Conservation (phyloP, 1,140 invertebrate species). For the Drosophila subobscura region DNA sequence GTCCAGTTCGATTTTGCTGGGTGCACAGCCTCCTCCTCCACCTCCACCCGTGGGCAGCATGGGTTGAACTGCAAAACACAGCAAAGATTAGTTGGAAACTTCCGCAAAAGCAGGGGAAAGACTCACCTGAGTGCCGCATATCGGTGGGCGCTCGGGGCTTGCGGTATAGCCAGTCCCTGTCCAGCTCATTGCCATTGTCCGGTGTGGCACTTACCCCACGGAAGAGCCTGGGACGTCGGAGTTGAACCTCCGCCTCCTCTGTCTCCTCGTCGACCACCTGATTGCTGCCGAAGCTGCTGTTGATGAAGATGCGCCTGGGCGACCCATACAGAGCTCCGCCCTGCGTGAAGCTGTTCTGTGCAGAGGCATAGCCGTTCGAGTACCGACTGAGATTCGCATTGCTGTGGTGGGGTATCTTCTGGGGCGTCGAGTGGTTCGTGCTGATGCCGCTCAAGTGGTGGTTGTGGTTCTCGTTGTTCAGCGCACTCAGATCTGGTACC, state of each 20-base stretch:
- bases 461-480: conserved; percentile 82
- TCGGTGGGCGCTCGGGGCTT: conserved; percentile 81
- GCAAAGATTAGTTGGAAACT: no score
- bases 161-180: conserved; percentile 80
- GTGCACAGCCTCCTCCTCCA: no score
- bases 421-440: conserved; percentile 81
- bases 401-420: conserved; percentile 78
- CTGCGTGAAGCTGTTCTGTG: conserved; percentile 76
- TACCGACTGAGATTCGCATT: conserved; percentile 78
- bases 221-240: conserved; percentile 70
- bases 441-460: conserved; percentile 76
- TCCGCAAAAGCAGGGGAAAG: not conserved
- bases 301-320: conserved; percentile 76
- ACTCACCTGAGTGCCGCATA: conserved; percentile 80
- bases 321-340: conserved; percentile 67
- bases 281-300: conserved; percentile 77
- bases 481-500: conserved; percentile 78
- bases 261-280: conserved; percentile 82
- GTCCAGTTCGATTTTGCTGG: conserved; percentile 66
- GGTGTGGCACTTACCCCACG: conserved; percentile 67
- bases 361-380: conserved; percentile 77
- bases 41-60: conserved; percentile 71
- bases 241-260: conserved; percentile 77
- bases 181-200: conserved; percentile 80
- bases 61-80: conserved; percentile 65